Evolutionary conservation across 2,113 vertebrate genomes (phyloP), one percentile per base, ranked within the genome.

Genomic region (Gymnobelideus leadbeateri): DNA sequence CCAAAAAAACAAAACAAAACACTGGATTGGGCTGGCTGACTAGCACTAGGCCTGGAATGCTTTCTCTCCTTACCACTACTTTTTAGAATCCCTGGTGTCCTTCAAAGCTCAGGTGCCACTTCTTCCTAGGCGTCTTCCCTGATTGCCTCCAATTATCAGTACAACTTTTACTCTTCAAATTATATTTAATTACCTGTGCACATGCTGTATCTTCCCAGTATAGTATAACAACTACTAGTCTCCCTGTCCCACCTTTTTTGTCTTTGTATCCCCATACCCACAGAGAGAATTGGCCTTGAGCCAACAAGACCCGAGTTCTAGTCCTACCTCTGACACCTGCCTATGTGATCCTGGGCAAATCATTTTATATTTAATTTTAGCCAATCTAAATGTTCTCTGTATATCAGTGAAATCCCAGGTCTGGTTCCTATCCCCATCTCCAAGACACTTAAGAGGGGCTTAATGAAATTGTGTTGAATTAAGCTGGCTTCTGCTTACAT

Each of bases 221-320:
- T 6, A 77, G 14, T 77, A 77, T 77, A 77, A 77, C 4, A 77
- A 77, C 14, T 14, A 43, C 37, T n/a, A 43, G 68, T 77, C 1
- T 2, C 57, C 57, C 37, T 89, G 2, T 91, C 89, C 31, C n/a
- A 3, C 24, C 89, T 47, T 26, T 24, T 31, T 28, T 49, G 77
- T 52, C 54, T 84, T 93, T 53, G 91, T 53, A 93, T 93, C 89
- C 90, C 46, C 7, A 91, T 91, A 51, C 91, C 91, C 90, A 31
- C 12, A 5, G 10, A 16, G 91, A 89, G 21, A 94, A 89, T 93
- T 37, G 50, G 14, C 9, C 8, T 57, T 57, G 55, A 49, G 49
- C 19, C 49, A 31, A 7, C 23, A 96, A 55, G 50, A 28, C 90
- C 46, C 57, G 61, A 28, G 46, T 91, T 90, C 52, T 89, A 91